Base-by-base conservation (phyloP, 2,888 invertebrate species). In the Trichacis sp. region DNA sequence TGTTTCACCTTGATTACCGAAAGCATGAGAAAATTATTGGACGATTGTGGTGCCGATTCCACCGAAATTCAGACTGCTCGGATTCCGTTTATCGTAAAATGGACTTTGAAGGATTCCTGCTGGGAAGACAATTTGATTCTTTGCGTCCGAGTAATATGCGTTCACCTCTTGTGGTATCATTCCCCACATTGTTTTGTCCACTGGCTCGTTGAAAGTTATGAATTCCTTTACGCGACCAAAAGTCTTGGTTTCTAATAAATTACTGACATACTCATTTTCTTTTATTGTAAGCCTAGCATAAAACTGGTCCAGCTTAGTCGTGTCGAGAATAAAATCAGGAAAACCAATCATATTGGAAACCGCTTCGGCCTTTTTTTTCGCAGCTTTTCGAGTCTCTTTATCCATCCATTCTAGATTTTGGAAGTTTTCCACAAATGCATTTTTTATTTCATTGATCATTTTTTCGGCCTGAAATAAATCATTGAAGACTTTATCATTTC, bases 1-100 rank as follows among this genome's bases (percentile, higher is more conserved):
- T n/a, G n/a, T 33, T 17, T 67, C 71, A 87, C 89, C 96, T 86
- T 96, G 95, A 80, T 97, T 97, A 81, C 98, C 98, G 79, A 98
- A 98, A 0, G 96, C 97, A 77, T 98, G 97, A 0, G 96, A 97
- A 52, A 98, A 85, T 81, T 98, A 97, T 80, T 98, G 98, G 0
- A 97, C 98, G 92, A 98, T 97, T 0, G 98, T 97, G 0, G 97
- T 97, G 0, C 98, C 98, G 91, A 98, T 97, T 1, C 95, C 97
- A 0, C 98, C 98, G 76, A 93, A 98, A 85, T 99, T 99, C 9
- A 99, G 88, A 60, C 96, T 94, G 75, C 91, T 91, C 0, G 96
- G 96, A 84, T 93, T 95, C 63, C 90, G 88, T 0, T 92, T 91
- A 71, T 95, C 93, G 82, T 96, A 98, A 85, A 98, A 98, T 0